A percentile compares a stretch with the other conserved stretches of the same genome.
phyloP scores from a whole-genome alignment of 1,140 invertebrate species.

The Drosophila ogumai region DNA sequence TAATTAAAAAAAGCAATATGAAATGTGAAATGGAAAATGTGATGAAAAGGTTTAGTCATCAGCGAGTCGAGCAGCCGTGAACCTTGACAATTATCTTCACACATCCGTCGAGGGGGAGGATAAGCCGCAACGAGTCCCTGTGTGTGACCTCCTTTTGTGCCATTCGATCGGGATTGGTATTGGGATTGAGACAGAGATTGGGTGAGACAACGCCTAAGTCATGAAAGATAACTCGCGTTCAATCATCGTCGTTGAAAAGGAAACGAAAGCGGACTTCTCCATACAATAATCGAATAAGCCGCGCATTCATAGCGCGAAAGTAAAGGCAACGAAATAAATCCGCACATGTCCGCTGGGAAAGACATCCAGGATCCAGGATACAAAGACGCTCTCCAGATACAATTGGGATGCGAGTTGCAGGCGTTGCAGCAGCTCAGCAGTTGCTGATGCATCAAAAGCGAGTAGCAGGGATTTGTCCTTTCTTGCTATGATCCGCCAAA shows the following conservation, averaged over 20 bases:
- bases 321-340: slow-evolving; percentile 71
- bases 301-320: slow-evolving; percentile 69
- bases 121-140: slow-evolving; percentile 63
- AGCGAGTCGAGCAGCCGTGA: slow-evolving; percentile 40
- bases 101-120: slow-evolving; percentile 54
- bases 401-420: slow-evolving; percentile 53
- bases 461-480: slow-evolving; percentile 53
- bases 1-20: slow-evolving; percentile 61
- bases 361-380: slow-evolving; percentile 36
- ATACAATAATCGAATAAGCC: slow-evolving; percentile 80
- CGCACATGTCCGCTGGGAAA: slow-evolving; percentile 67
- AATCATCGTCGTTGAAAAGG: slow-evolving; percentile 71
- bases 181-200: slow-evolving; percentile 56
- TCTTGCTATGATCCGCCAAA: slow-evolving; percentile 19
- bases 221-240: slow-evolving; percentile 75
- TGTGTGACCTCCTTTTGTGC: slow-evolving; percentile 36
- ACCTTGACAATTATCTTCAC: slow-evolving; percentile 77
- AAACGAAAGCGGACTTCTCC: slow-evolving; percentile 68
- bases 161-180: slow-evolving; percentile 59
- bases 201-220: slow-evolving; percentile 71
- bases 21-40: slow-evolving; percentile 63
- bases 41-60: slow-evolving; percentile 59
- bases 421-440: slow-evolving; percentile 28
- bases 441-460: slow-evolving; percentile 56
- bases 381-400: slow-evolving; percentile 49